These are phyloP conservation scores for Platycheirus albimanus DNA, from an alignment of 2,888 invertebrate genomes.

Conservation along the genomic window DNA sequence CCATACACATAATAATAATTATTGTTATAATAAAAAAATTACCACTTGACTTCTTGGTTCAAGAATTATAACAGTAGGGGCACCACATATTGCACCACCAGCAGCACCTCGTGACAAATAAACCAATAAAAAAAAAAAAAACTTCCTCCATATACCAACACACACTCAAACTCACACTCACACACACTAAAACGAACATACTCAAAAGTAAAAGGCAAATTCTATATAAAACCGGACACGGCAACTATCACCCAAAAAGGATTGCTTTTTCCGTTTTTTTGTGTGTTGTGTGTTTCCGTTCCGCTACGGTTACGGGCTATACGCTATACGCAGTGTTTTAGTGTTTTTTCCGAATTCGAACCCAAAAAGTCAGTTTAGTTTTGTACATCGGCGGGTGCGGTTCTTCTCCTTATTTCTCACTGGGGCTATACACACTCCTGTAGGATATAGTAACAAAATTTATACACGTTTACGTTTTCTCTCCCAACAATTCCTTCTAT, in stretches of 20 bases:
- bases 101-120: slow-evolving; percentile 58
- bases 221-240: slow-evolving; percentile 15
- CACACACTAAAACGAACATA: neutral
- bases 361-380: slow-evolving; percentile 75
- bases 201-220: slow-evolving; percentile 1
- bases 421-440: slow-evolving; percentile 14
- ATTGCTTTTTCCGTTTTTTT: slow-evolving; percentile 51
- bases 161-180: neutral
- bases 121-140: slow-evolving; percentile 61
- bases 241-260: slow-evolving; percentile 56
- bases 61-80: slow-evolving; percentile 47
- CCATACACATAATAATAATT: too few relatives aligned
- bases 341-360: slow-evolving; percentile 41
- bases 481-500: too few relatives aligned
- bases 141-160: slow-evolving; percentile 1
- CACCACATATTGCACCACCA: slow-evolving; percentile 61
- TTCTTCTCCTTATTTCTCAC: slow-evolving; percentile 70
- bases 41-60: slow-evolving; percentile 54
- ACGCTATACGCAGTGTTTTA: too few relatives aligned
- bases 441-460: too few relatives aligned
- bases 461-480: neutral
- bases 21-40: slow-evolving; percentile 38
- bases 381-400: slow-evolving; percentile 77
- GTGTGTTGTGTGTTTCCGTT: slow-evolving; percentile 20
- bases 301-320: too few relatives aligned